phyloP scores from a whole-genome alignment of 1,140 invertebrate genomes.

The Druon quercuslanigerum region DNA sequence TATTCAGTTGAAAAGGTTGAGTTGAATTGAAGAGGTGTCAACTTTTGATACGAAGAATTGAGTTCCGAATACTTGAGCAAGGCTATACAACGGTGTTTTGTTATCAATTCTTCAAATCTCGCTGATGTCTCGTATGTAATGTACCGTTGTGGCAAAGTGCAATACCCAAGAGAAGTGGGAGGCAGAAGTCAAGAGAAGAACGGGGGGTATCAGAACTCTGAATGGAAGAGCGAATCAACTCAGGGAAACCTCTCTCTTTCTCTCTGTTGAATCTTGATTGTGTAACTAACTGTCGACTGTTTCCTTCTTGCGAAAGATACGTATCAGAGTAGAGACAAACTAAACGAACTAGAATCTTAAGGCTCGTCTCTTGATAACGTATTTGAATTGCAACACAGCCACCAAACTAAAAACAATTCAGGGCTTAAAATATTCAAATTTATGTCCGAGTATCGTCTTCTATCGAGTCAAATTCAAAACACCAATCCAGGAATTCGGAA shows the following conservation, averaged over 20 bases:
- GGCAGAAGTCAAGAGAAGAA: slow-evolving; percentile 30
- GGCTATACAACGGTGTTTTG: not conserved
- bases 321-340: slow-evolving; percentile 41
- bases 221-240: slow-evolving; percentile 58
- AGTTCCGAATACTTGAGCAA: not conserved
- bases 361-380: not conserved
- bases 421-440: slow-evolving; percentile 21
- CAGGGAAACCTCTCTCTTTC: slow-evolving; percentile 45
- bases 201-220: slow-evolving; percentile 23
- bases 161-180: not conserved
- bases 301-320: slow-evolving; percentile 48
- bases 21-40: no score
- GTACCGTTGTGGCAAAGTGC: slow-evolving; percentile 50
- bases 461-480: not conserved
- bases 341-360: slow-evolving; percentile 10
- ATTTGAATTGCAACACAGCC: slow-evolving; percentile 5
- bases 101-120: slow-evolving; percentile 14
- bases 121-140: slow-evolving; percentile 36
- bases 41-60: no score
- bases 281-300: slow-evolving; percentile 60
- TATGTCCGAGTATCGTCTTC: not conserved
- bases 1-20: no score
- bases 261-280: slow-evolving; percentile 50
- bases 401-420: not conserved
- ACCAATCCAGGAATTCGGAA: not conserved